Base-by-base conservation (phyloP, 2,888 invertebrate genomes). In the Cybosia mesomella region DNA sequence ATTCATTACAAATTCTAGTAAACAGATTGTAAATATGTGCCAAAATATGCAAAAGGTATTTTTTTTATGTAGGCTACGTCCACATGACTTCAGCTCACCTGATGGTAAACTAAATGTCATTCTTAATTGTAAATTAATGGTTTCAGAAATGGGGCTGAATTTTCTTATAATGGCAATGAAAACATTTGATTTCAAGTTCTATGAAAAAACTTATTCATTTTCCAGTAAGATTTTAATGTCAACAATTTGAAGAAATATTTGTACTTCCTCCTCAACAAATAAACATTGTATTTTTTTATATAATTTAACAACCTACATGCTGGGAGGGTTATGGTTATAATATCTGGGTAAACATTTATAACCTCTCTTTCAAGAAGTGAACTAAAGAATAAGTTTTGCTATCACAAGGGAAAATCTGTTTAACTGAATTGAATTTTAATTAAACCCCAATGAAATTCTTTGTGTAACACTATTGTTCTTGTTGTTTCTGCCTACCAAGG, bases 211-310 rank as follows among this genome's bases (percentile, higher is more conserved):
- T n/a, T n/a, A 39, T 15, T 28, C 28, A 28, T 28, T 2, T 4
- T 13, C 15, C 13, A 39, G 39, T 15, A 39, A 3, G 15, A 15
- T 39, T 39, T 39, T 43, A 43, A 7, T 43, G 18, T 18, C 18
- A 43, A 43, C 3, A 43, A 43, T 43, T 43, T 18, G 43, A 59
- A 59, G n/a, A 36, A 59, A 36, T 59, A 39, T 39, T 59, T 36
- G 36, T 59, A 36, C 22, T 9, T 22, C 13, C 22, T 9, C 1
- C 10, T 9, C 22, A 7, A 24, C 22, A 59, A 39, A 59, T 13
- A 59, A 58, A 59, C 39, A 59, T 59, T 1, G n/a, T 39, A 39
- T 59, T 21, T 21, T 32, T 22, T 22, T 15, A 39, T 22, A 7
- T 13, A 59, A 39, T 22, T 36, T 21, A 39, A 39, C 22, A 22